Evolutionary conservation across 1,140 invertebrate genomes (phyloP), one percentile per base, ranked within the genome.

Genomic region (Mizuhopecten yessoensis): DNA sequence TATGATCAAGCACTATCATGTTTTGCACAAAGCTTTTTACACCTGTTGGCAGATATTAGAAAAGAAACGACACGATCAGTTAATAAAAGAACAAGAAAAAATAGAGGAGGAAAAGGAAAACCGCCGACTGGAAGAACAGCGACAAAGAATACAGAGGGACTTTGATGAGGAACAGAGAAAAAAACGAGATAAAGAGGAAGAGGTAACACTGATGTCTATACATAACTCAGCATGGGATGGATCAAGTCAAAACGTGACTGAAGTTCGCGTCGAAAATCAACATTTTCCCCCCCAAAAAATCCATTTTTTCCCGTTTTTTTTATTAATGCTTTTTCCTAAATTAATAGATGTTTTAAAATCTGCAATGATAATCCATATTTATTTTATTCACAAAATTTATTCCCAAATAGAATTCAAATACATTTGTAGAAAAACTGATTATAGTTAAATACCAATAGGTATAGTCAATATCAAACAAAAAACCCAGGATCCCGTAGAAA

Each of bases 31-130:
- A 86, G 86, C 34, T 86, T 33, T 10, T 42, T 45, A 29, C 33
- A 49, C 49, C 9, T 89, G 42, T 87, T 57, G 20, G 23, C 42
- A 96, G 96, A 96, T 96, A 93, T 95, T 96, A 91, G 95, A 96
- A 88, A 96, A 96, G 92, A 96, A 94, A 87, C 88, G 94, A 34
- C 91, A 92, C 34, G 94, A 94, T 34, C 93, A 94, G 86, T 89
- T 94, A 34, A 94, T 95, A 92, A 94, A 94, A 90, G 93, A 95
- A 39, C 89, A 90, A 87, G 93, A 95, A 88, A 93, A 91, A 88
- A 89, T 89, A 15, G 96, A 96, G 86, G 96, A 96, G 90, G 95
- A 96, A 86, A 94, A 93, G 86, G 94, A 96, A 90, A 94, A 95
- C 91, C 92, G 92, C 87, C 90, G 94, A 17, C 88, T 96, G 17